Conservation (phyloP, 2,113 vertebrate genomes). For the Gasterosteus aculeatus region DNA sequence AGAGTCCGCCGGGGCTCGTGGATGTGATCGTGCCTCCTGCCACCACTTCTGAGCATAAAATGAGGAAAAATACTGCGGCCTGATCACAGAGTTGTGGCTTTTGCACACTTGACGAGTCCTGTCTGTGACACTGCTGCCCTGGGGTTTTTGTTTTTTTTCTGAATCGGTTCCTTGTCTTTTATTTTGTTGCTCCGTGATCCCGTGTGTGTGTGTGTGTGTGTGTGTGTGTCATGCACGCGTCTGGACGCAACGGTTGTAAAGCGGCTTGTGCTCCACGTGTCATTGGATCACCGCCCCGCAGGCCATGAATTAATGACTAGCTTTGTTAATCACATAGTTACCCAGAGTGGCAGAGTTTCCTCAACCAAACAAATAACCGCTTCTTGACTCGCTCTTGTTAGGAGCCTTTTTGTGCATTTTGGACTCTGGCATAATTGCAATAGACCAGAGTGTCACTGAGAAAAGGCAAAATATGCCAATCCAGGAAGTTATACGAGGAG, state of each 20-base stretch:
- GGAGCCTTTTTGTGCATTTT: background rate
- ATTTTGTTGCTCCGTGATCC: slow-evolving; percentile 6
- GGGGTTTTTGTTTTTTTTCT: slow-evolving; percentile 7
- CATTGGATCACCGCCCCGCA: slow-evolving; percentile 25
- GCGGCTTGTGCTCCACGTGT: slow-evolving; percentile 25
- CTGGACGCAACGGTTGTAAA: slow-evolving; percentile 26
- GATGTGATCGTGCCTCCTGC: slow-evolving; percentile 9
- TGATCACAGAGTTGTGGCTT: slow-evolving; percentile 37
- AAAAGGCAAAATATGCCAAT: background rate
- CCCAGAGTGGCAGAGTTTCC: background rate
- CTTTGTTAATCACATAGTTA: slow-evolving; percentile 52
- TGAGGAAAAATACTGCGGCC: slow-evolving; percentile 12
- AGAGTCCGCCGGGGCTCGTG: slow-evolving; percentile 13
- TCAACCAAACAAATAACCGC: background rate
- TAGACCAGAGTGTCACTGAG: background rate
- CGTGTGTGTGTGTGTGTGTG: slow-evolving; percentile 20
- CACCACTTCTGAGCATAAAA: slow-evolving; percentile 15
- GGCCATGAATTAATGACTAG: background rate
- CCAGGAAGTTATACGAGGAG: background rate
- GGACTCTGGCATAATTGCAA: no score
- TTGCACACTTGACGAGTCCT: slow-evolving; percentile 25
- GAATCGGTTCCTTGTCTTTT: slow-evolving; percentile 24
- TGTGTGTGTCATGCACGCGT: slow-evolving; percentile 23
- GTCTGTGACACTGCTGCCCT: slow-evolving; percentile 28
- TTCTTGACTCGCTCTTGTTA: background rate